Conservation (phyloP, 2,797 vertebrate genomes). For the Peromyscus aztecus region DNA sequence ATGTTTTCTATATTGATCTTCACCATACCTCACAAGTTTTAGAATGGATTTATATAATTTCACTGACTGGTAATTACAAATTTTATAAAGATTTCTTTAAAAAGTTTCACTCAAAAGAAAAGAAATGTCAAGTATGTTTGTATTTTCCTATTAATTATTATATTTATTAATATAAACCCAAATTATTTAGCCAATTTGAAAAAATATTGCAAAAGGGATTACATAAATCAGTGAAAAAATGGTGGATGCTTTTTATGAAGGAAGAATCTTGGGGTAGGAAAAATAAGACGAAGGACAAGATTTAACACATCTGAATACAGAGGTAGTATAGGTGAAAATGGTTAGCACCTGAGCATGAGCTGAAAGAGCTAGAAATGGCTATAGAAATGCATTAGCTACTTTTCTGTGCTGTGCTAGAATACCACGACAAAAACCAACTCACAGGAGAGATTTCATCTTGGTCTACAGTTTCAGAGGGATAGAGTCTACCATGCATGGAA, state of each 20-base stretch:
- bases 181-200: background rate
- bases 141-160: background rate
- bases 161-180: background rate
- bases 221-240: background rate
- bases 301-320: background rate
- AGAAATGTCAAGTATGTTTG: background rate
- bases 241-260: background rate
- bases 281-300: background rate
- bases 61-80: background rate
- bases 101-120: background rate
- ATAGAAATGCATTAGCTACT: background rate
- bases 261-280: background rate
- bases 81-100: background rate
- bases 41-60: background rate
- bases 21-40: background rate
- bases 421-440: too few relatives aligned
- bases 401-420: background rate
- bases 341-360: background rate
- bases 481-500: background rate
- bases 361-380: background rate
- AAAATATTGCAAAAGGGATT: background rate
- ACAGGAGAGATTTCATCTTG: background rate
- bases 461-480: background rate
- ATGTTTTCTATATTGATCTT: background rate
- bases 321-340: background rate